Conservation (phyloP, 2,113 vertebrate species). For the Chionodraco myersi region DNA sequence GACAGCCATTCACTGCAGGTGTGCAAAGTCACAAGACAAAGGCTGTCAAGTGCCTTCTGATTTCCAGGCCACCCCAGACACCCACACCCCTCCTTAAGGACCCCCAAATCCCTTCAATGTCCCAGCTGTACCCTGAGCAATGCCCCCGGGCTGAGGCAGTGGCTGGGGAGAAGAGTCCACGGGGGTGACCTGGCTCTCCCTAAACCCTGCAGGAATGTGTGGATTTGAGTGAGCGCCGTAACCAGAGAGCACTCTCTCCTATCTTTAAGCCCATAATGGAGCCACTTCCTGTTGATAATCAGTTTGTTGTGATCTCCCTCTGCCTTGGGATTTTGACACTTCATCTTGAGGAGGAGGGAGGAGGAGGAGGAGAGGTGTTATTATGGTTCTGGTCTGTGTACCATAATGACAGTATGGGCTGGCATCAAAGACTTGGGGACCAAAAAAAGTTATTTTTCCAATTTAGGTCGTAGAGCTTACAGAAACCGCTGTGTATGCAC, state of each 20-base stretch:
- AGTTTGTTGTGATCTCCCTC: slow-evolving; percentile 79
- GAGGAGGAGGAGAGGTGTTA: slow-evolving; percentile 28
- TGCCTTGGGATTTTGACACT: slow-evolving; percentile 74
- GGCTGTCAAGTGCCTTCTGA: slow-evolving; percentile 61
- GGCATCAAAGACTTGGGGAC: slow-evolving; percentile 37
- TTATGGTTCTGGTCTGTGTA: slow-evolving; percentile 52
- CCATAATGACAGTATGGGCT: slow-evolving; percentile 45
- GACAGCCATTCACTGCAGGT: slow-evolving; percentile 56
- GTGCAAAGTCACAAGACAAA: slow-evolving; percentile 59
- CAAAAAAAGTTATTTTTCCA: slow-evolving; percentile 23
- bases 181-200: slow-evolving; percentile 64
- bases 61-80: slow-evolving; percentile 50
- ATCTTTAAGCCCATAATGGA: slow-evolving; percentile 83
- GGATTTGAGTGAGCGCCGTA: slow-evolving; percentile 78
- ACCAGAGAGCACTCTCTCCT: slow-evolving; percentile 76
- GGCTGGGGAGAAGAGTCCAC: slow-evolving; percentile 35
- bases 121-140: slow-evolving; percentile 45
- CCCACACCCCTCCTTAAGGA: slow-evolving; percentile 25
- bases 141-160: slow-evolving; percentile 52
- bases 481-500: slow-evolving; percentile 4
- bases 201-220: slow-evolving; percentile 81
- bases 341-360: slow-evolving; percentile 46
- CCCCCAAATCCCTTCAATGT: slow-evolving; percentile 29
- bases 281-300: slow-evolving; percentile 81
- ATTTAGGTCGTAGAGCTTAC: slow-evolving; percentile 26